Evolutionary conservation across 2,888 invertebrate species (phyloP).

Genomic region (Mythimna loreyi): DNA sequence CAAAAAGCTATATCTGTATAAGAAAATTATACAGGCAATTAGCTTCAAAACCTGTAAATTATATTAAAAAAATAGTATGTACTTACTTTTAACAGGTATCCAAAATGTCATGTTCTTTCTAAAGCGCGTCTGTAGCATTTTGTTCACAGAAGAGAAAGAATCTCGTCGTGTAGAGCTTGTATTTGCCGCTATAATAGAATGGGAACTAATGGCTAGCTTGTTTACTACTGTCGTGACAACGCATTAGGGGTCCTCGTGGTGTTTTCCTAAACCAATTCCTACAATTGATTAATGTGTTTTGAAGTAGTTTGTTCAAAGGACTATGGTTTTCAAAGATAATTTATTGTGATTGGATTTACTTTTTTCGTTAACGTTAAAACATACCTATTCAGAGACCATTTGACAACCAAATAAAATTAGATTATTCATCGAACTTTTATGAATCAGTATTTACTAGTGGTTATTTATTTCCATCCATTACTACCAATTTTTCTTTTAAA

Average conservation of each 20-base stretch:
- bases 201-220: conserved; percentile 63
- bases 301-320: background rate
- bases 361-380: background rate
- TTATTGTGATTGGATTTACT: background rate
- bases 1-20: too few relatives aligned
- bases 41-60: too few relatives aligned
- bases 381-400: background rate
- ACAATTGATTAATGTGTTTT: conserved; percentile 18
- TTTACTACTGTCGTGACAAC: conserved; percentile 60
- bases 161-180: conserved; percentile 22
- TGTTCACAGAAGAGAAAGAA: background rate
- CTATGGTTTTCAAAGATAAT: background rate
- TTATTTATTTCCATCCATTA: background rate
- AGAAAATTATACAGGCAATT: too few relatives aligned
- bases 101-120: conserved; percentile 71
- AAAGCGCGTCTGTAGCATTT: conserved; percentile 67
- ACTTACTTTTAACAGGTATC: conserved; percentile 79
- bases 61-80: background rate
- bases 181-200: conserved; percentile 28
- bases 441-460: background rate
- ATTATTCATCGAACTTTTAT: background rate
- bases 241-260: conserved; percentile 58
- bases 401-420: background rate
- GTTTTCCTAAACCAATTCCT: background rate
- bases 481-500: too few relatives aligned